Percentiles rank a stretch among this genome's conserved stretches.
phyloP scores from a whole-genome alignment of 2,797 vertebrate genomes.

The Crocidura indochinensis region DNA sequence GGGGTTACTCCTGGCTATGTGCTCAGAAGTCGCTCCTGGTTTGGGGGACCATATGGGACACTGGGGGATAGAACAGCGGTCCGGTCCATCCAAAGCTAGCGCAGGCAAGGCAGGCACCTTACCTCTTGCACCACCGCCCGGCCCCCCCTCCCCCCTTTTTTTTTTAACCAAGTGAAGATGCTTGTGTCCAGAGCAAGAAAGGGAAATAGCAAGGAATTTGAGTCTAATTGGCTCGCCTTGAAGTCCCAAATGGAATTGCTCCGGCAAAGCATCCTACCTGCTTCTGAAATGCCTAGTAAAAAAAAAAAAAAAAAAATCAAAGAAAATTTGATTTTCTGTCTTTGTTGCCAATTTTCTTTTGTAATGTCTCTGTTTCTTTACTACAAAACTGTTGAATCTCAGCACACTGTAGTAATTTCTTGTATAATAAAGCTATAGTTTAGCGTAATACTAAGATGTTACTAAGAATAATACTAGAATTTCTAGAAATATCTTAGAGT shows the following conservation, averaged over 20 bases:
- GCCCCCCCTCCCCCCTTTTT: no score
- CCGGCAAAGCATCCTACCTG: neutral
- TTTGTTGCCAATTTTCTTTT: neutral
- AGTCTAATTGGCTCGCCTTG: neutral
- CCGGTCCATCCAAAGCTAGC: no score
- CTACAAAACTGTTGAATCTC: neutral
- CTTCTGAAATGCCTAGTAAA: constrained; percentile 24
- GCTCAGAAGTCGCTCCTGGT: no score
- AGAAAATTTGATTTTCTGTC: neutral
- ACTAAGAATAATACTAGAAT: neutral
- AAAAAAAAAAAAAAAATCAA: no score
- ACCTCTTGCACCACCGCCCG: no score
- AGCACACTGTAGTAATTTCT: neutral
- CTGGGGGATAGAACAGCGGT: no score
- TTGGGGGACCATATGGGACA: no score
- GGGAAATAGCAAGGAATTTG: neutral
- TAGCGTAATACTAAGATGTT: neutral
- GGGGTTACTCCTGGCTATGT: no score
- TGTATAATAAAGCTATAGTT: neutral
- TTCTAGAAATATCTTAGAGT: neutral
- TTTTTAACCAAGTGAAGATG: no score
- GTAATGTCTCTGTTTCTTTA: no score
- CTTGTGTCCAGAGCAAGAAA: neutral
- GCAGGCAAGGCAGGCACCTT: no score
- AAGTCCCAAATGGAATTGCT: neutral